These are phyloP conservation scores for Suillia variegata DNA, from an alignment of 2,888 invertebrate genomes.

Conservation along the genomic window DNA sequence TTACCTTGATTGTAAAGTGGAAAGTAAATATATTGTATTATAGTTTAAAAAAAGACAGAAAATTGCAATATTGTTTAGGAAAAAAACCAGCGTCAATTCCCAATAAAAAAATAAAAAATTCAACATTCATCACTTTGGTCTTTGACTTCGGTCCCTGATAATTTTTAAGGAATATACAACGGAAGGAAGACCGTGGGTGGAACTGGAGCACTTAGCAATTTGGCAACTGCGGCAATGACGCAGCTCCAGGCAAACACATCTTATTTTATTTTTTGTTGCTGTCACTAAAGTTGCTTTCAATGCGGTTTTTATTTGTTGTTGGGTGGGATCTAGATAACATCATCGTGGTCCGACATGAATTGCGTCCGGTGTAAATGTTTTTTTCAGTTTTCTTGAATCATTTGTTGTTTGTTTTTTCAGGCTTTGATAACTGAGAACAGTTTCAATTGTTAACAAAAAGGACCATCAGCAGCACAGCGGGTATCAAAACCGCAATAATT, in stretches of 20 bases:
- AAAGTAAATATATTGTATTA: no score
- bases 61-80: no score
- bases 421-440: no score
- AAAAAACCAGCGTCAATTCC: no score
- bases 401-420: background rate
- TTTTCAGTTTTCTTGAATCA: background rate
- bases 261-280: background rate
- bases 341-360: conserved; percentile 47
- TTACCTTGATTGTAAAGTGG: no score
- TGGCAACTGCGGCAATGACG: conserved; percentile 5
- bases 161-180: background rate
- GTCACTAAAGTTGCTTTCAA: conserved; percentile 1
- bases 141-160: no score
- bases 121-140: no score
- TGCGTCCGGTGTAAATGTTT: conserved; percentile 32
- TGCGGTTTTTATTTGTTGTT: conserved; percentile 26
- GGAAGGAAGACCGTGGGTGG: conserved; percentile 48
- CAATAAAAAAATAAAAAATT: no score
- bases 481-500: no score
- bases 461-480: background rate
- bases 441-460: no score
- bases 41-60: no score
- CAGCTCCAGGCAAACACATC: background rate
- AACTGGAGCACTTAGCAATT: conserved; percentile 41
- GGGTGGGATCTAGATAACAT: conserved; percentile 38